Evolutionary conservation across 2,888 invertebrate genomes (phyloP).

Genomic region (Sphecodes monilicornis): DNA sequence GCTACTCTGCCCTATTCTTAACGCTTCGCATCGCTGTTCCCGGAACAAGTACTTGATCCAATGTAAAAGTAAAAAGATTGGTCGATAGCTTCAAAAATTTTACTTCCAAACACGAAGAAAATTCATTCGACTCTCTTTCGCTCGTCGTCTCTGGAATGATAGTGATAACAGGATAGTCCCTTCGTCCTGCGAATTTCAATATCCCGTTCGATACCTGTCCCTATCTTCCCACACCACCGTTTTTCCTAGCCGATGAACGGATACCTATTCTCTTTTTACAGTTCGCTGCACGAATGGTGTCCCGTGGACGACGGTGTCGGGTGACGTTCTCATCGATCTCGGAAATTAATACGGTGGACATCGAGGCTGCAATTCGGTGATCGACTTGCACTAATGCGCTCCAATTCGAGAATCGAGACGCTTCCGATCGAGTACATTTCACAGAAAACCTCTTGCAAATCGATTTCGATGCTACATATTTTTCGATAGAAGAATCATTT

Average conservation of each 20-base stretch:
- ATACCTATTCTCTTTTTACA: slow-evolving; percentile 56
- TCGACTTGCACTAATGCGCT: neutral
- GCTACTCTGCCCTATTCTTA: neutral
- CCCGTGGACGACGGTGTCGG: slow-evolving; percentile 54
- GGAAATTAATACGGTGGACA: slow-evolving; percentile 41
- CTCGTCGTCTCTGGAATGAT: neutral
- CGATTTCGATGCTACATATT: neutral
- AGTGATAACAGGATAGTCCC: neutral
- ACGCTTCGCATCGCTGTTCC: neutral
- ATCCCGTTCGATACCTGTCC: neutral
- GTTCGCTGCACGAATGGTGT: slow-evolving; percentile 52
- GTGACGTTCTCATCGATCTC: slow-evolving; percentile 47
- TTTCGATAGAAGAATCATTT: neutral
- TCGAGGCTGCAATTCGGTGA: slow-evolving; percentile 38
- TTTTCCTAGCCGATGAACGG: slow-evolving; percentile 44
- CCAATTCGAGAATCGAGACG: neutral
- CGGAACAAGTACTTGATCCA: neutral
- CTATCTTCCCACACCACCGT: neutral
- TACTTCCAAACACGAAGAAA: neutral
- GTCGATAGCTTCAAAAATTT: neutral
- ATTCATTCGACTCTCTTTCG: neutral
- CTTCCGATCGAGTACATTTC: neutral
- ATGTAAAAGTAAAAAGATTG: neutral
- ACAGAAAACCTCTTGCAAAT: too few species aligned
- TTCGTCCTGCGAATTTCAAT: neutral